Conservation (phyloP, 2,113 vertebrate species). For the Solea senegalensis region DNA sequence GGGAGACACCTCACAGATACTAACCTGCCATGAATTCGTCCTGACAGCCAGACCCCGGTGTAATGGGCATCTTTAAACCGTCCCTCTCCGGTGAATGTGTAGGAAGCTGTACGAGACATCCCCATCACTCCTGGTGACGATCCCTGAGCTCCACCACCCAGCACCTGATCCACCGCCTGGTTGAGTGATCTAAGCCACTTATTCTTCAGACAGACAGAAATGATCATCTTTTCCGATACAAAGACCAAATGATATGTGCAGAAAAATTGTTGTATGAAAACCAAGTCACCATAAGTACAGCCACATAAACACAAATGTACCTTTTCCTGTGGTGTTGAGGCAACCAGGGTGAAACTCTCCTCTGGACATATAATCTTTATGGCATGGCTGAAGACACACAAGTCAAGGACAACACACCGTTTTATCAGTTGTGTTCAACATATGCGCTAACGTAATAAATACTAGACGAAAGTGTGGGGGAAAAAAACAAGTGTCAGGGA, state of each 20-base stretch:
- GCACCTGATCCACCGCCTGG: conserved; percentile 91
- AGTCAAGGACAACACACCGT: not conserved
- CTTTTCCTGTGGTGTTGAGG: conserved; percentile 93
- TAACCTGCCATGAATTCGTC: conserved; percentile 94
- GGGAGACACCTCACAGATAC: not conserved
- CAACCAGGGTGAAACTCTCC: conserved; percentile 90
- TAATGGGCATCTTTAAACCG: conserved; percentile 92
- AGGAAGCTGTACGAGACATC: conserved; percentile 89
- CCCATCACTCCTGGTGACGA: conserved; percentile 76
- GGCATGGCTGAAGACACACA: conserved; percentile 81
- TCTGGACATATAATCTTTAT: conserved; percentile 95
- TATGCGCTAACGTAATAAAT: not conserved
- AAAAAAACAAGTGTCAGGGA: no score
- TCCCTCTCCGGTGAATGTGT: conserved; percentile 91
- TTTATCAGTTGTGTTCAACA: not conserved
- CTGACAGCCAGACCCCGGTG: conserved; percentile 90
- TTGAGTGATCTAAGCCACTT: conserved; percentile 94
- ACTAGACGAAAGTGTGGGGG: no score
- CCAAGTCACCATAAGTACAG: not conserved
- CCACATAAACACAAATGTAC: conserved; percentile 65
- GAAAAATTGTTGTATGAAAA: not conserved
- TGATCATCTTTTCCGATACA: not conserved
- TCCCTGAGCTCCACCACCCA: conserved; percentile 80
- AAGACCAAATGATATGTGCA: not conserved
- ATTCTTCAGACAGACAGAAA: conserved; percentile 75